Evolutionary conservation across 64 coral and sea anemone genomes (phyloP).

Genomic region (Platygyra sinensis): DNA sequence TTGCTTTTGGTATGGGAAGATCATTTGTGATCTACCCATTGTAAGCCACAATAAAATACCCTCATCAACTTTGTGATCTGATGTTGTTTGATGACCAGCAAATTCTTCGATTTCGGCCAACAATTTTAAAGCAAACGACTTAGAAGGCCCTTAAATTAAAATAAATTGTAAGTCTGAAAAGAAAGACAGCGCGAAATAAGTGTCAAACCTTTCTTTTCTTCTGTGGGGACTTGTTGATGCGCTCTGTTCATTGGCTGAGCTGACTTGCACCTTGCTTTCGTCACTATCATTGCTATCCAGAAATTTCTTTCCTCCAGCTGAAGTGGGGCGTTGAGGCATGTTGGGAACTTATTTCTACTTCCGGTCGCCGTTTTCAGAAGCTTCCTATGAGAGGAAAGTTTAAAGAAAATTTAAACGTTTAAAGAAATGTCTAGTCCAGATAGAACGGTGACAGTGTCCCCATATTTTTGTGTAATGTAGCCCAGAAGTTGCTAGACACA

Average conservation of each 20-base stretch:
- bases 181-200: no score
- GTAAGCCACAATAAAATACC: no score
- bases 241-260: slow-evolving; percentile 34
- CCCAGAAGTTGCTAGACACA: no score
- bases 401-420: background rate
- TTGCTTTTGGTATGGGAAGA: no score
- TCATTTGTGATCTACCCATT: no score
- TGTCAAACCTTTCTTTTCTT: no score
- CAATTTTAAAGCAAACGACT: background rate
- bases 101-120: no score
- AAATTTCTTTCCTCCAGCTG: slow-evolving; percentile 38
- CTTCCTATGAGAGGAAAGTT: slow-evolving; percentile 14
- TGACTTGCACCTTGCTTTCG: slow-evolving; percentile 51
- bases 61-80: no score
- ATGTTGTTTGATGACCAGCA: no score
- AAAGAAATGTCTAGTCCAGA: no score
- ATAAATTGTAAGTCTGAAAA: background rate
- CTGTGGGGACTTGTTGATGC: background rate
- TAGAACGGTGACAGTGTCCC: no score
- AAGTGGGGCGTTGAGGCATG: slow-evolving; percentile 18
- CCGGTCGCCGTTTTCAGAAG: slow-evolving; percentile 44
- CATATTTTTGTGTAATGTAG: no score
- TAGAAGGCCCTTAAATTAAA: background rate
- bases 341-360: slow-evolving; percentile 30
- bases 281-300: slow-evolving; percentile 14